Evolutionary conservation across 1,140 invertebrate species (phyloP), one percentile per base, ranked within the genome.

Genomic region (Alviniconcha marisindica): DNA sequence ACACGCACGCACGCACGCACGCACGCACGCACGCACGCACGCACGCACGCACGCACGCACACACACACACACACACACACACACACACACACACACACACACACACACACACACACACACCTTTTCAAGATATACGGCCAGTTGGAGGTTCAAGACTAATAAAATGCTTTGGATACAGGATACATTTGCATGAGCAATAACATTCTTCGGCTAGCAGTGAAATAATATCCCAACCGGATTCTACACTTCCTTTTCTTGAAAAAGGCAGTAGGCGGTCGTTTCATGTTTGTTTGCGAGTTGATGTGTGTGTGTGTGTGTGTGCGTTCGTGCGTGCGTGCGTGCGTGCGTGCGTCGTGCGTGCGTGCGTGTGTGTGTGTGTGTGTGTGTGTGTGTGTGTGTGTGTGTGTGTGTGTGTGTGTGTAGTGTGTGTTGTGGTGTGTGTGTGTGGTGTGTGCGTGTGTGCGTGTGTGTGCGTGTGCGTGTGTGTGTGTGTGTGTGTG

Each of bases 321-420:
- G n/a, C n/a, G n/a, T n/a, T n/a, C n/a, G n/a, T n/a, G n/a, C n/a
- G n/a, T n/a, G n/a, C n/a, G n/a, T n/a, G n/a, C n/a, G n/a, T n/a
- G n/a, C n/a, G n/a, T n/a, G n/a, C n/a, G n/a, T n/a, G n/a, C n/a
- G n/a, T n/a, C n/a, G n/a, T n/a, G n/a, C 28, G 10, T 71, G 15
- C 14, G 3, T 71, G 15, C 28, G 7, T 5, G 15, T 36, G 10
- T 10, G 31, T 36, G 66, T 71, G 10, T 33, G 66, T 40, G 66
- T 71, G 66, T 40, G 31, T 40, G 31, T 71, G 31, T 71, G 31
- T 40, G 10, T 71, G 66, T 40, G 66, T 36, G 31, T 71, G 31
- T 71, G 66, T 71, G 66, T 36, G 31, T 71, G 66, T 71, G 66
- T 36, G 31, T 71, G 66, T 71, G 31, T 71, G 31, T 71, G 66